Conservation (phyloP, 2,113 vertebrate genomes). For the Rhea pennata region DNA sequence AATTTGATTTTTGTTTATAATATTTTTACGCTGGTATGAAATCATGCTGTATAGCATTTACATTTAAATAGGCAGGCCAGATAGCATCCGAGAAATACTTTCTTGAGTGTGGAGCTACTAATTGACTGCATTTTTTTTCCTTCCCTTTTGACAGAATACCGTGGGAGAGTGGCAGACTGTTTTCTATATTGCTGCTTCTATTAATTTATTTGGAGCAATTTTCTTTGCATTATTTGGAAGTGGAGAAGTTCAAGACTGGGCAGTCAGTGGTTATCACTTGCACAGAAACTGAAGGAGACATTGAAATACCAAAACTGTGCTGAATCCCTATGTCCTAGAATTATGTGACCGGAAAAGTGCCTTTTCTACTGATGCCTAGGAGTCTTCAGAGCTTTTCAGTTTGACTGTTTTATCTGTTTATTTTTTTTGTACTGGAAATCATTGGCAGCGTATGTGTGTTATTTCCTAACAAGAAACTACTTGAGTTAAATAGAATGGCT, state of each 20-base stretch:
- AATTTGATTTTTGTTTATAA: neutral
- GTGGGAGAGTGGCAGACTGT: constrained; percentile 91
- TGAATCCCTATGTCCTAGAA: constrained; percentile 30
- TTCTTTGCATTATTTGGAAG: constrained; percentile 87
- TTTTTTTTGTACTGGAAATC: constrained; percentile 49
- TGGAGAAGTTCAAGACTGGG: constrained; percentile 92
- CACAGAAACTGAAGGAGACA: constrained; percentile 73
- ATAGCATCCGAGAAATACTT: rapidly evolving
- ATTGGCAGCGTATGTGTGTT: neutral
- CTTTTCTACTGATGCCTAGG: constrained; percentile 61
- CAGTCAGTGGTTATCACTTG: constrained; percentile 75
- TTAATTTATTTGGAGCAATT: constrained; percentile 90
- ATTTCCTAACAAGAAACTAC: constrained; percentile 40
- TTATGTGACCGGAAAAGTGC: constrained; percentile 72
- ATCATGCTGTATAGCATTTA: neutral
- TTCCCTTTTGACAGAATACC: constrained; percentile 83
- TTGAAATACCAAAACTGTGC: constrained; percentile 29
- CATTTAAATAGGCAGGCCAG: neutral
- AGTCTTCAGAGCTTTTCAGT: constrained; percentile 35
- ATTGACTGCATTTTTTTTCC: neutral
- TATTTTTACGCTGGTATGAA: neutral
- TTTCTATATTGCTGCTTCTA: constrained; percentile 92
- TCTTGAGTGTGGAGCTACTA: neutral
- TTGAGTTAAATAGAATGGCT: constrained; percentile 1
- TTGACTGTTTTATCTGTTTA: constrained; percentile 32